Base-by-base conservation (phyloP, 2,797 vertebrate genomes). In the Crossoptilon crossoptilon region DNA sequence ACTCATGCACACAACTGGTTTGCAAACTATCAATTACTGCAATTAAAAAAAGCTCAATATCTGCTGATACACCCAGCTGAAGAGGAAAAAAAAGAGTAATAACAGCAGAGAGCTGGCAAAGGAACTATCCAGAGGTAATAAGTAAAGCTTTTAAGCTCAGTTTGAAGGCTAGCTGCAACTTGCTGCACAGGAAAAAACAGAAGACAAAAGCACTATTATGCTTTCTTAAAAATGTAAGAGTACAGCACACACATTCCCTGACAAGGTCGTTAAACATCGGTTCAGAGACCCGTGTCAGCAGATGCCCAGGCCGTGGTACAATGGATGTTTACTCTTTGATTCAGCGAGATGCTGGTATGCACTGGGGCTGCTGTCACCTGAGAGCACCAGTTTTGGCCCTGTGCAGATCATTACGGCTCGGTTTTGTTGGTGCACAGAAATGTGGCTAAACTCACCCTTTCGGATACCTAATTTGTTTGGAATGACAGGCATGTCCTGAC, bases 401-500 rank as follows among this genome's bases (percentile, higher is more conserved):
- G 0, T 62, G 73, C 77, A 63, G 84, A 74, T 93, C 73, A 15
- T 44, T 93, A 80, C 74, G 4, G 2, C 81, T 88, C 58, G 64
- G 88, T 93, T 96, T 94, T 63, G 92, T 95, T 93, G 84, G 84
- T 44, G 71, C 91, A 80, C 53, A 91, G 94, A 92, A 95, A 90
- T 83, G 91, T 0, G 4, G 69, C 86, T 93, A 75, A 96, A 94
- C 94, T 93, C 95, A 96, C 91, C 93, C 90, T 94, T 96, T 96
- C 94, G 89, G 94, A 95, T 93, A 94, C 59, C 96, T 97, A 95
- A 97, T 96, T 96, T 96, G 95, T 96, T 96, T 97, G 97, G 97
- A 97, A 97, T 97, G 96, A 97, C 83, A 97, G 95, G 96, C 97
- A 97, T 96, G 97, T 97, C 92, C 95, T 87, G 91, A 97, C 97